These are phyloP conservation scores for Orchesella cincta DNA, from an alignment of 1,140 invertebrate species.

Conservation along the genomic window DNA sequence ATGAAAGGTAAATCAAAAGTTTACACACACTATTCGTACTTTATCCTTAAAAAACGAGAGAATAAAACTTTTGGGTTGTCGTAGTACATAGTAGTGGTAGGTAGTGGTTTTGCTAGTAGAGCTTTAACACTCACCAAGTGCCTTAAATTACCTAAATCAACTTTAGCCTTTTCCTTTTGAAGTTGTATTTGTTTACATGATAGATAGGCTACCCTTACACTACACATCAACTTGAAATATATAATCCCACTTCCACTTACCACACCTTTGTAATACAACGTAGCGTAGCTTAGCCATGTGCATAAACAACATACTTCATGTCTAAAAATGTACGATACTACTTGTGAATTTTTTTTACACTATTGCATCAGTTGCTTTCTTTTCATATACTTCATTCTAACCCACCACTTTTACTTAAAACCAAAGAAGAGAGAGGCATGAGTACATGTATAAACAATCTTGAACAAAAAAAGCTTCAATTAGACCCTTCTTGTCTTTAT, in stretches of 20 bases:
- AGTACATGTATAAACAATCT: too few relatives aligned
- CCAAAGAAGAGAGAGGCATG: too few relatives aligned
- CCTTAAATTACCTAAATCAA: neutral
- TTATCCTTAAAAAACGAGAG: neutral
- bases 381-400: too few relatives aligned
- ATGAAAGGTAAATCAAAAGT: constrained; percentile 28
- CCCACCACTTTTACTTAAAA: too few relatives aligned
- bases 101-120: neutral
- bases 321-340: neutral
- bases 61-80: neutral
- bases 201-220: neutral
- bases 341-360: too few relatives aligned
- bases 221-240: too few relatives aligned
- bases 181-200: neutral
- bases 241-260: neutral
- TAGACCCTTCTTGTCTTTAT: neutral
- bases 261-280: neutral
- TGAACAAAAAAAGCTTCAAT: too few relatives aligned
- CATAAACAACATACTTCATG: neutral
- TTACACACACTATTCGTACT: neutral
- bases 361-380: too few relatives aligned
- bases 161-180: neutral
- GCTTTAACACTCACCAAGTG: neutral
- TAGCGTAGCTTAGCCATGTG: neutral
- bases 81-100: neutral